Base-by-base conservation (phyloP, 2,797 vertebrate species). In the Hyperoplus lanceolatus region DNA sequence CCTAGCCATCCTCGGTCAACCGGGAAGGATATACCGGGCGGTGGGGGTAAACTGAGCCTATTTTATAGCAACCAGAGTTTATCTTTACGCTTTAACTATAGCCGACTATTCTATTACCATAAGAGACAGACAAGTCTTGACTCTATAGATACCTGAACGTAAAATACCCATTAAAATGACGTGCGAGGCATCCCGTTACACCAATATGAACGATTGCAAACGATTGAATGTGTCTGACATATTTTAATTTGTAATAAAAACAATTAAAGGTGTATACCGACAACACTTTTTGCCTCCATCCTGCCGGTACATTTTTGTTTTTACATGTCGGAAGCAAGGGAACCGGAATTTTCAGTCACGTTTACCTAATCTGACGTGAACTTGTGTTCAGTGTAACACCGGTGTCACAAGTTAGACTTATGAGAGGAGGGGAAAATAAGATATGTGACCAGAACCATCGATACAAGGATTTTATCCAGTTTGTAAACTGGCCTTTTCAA, bases 1-100 rank as follows among this genome's bases (percentile, higher is more conserved):
- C n/a, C 10, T 11, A 43, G 86, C 78, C 83, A 74, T 59, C n/a
- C 59, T 64, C 45, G 39, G 60, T 74, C 72, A 80, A 7, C 82
- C 74, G 69, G 79, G 60, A 53, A n/a, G 18, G 58, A 77, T 70
- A 29, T 82, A 50, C 13, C 29, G 73, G n/a, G 36, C 4, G 29
- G 29, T 29, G 29, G 29, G 29, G 29, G 29, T 36, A 54, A 1
- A 9, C 55, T 49, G 12, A 1, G 4, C 0, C 4, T n/a, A 1
- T 4, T 1, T 39, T 1, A 12, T 10, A 8, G 3, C 0, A 45
- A 14, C 4, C 3, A 6, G 3, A 0, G 1, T 36, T 51, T 1
- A 2, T 5, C 4, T 16, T 7, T 41, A n/a, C 0, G 12, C 4
- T 43, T 4, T 2, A 0, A 15, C 0, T 11, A 1, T 0, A n/a